Base-by-base conservation (phyloP, 2,888 invertebrate genomes). In the Flabesymbios commensalis region DNA sequence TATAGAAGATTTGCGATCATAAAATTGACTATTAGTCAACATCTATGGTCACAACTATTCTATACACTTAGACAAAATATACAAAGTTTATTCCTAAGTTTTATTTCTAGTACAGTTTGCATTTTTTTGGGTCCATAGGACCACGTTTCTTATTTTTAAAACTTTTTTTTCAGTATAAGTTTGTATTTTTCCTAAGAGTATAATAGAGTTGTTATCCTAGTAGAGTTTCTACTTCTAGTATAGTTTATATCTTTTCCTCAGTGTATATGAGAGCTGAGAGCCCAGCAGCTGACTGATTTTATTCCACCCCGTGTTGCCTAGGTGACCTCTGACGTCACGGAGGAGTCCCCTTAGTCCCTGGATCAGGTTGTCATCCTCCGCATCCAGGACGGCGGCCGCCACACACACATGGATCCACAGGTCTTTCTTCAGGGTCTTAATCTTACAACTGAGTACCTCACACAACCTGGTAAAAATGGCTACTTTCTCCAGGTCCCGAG, bases 191-290 rank as follows among this genome's bases (percentile, higher is more conserved):
- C n/a, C n/a, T n/a, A n/a, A n/a, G n/a, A n/a, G n/a, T n/a, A n/a
- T n/a, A n/a, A n/a, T n/a, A n/a, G n/a, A n/a, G n/a, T n/a, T n/a
- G n/a, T n/a, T n/a, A n/a, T n/a, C n/a, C n/a, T n/a, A n/a, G 39
- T 17, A 39, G 14, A 17, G 39, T 17, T 14, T 17, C 39, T 17
- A 17, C 14, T 45, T 45, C 47, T 39, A 68, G 51, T 68, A 68
- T 22, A 68, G 43, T 47, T 64, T 66, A 54, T 66, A 68, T 2
- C 53, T 45, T 32, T 61, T 63, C n/a, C 68, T 52, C 36, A 68
- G 56, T 17, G 47, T 42, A 32, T 39, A 48, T 17, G 64, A 36
- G n/a, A 63, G 36, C 45, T 63, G 61, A 19, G 63, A 26, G 2
- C 65, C 68, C 26, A 68, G 31, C 43, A 61, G 52, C 36, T 63